Evolutionary conservation across 2,113 vertebrate genomes (phyloP).

Genomic region (Bettongia penicillata): DNA sequence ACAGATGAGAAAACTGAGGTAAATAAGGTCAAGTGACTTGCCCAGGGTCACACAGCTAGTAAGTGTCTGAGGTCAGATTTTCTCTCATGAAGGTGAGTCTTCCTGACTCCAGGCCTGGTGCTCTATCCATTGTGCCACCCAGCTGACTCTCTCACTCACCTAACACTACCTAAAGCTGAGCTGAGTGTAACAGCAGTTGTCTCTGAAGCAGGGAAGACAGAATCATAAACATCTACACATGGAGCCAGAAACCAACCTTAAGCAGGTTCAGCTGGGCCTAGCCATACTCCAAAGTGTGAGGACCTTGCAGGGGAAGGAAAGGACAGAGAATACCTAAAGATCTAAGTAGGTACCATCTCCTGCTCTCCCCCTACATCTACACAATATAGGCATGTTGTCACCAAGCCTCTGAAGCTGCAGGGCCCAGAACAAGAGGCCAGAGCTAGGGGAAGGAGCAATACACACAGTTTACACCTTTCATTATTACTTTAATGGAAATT

Average conservation of each 20-base stretch:
- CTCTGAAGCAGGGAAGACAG: slow-evolving; percentile 45
- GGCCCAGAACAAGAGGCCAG: slow-evolving; percentile 42
- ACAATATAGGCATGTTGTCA: slow-evolving; percentile 24
- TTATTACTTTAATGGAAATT: slow-evolving; percentile 75
- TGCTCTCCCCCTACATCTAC: background rate
- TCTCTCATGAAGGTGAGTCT: background rate
- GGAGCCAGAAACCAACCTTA: slow-evolving; percentile 36
- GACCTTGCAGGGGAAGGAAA: background rate
- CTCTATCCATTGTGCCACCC: background rate
- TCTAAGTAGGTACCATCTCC: slow-evolving; percentile 11
- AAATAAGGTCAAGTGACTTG: background rate
- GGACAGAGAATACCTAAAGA: background rate
- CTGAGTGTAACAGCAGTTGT: slow-evolving; percentile 44
- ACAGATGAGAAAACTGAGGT: background rate
- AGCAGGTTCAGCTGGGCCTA: background rate
- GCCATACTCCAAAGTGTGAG: background rate
- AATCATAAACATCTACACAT: slow-evolving; percentile 25
- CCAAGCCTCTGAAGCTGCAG: slow-evolving; percentile 50
- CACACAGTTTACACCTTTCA: slow-evolving; percentile 74
- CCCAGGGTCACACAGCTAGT: background rate
- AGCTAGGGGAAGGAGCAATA: slow-evolving; percentile 41
- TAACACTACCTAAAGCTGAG: slow-evolving; percentile 18
- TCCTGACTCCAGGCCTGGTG: background rate
- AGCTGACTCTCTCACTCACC: background rate
- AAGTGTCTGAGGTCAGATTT: background rate